phyloP scores from a whole-genome alignment of 2,113 vertebrate genomes.

The Bostrychus sinensis region DNA sequence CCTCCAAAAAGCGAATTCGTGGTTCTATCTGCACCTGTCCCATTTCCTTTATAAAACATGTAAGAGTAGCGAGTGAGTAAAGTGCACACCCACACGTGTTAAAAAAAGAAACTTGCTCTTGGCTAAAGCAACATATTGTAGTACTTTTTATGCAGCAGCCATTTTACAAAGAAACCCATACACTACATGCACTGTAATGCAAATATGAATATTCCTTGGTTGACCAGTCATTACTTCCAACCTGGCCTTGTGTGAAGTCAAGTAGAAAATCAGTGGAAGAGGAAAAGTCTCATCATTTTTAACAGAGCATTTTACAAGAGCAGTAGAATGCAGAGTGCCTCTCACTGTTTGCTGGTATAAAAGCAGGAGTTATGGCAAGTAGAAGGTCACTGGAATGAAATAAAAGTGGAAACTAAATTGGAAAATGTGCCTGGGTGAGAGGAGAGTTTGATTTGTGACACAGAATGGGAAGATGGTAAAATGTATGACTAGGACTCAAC shows the following conservation, averaged over 20 bases:
- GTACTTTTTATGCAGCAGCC: slow-evolving; percentile 7
- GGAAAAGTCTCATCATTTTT: slow-evolving; percentile 12
- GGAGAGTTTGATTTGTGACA: slow-evolving; percentile 45
- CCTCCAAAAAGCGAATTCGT: too few species aligned
- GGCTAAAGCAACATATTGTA: slow-evolving; percentile 13
- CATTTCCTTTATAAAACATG: slow-evolving; percentile 18
- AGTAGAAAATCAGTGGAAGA: slow-evolving; percentile 13
- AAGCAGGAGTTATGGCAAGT: slow-evolving; percentile 34
- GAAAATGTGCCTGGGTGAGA: slow-evolving; percentile 36
- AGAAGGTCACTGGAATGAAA: slow-evolving; percentile 41
- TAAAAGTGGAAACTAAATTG: slow-evolving; percentile 27
- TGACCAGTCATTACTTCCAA: neutral
- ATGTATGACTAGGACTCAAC: too few species aligned
- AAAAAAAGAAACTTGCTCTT: slow-evolving; percentile 46
- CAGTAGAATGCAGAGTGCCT: neutral
- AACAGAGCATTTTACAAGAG: slow-evolving; percentile 28
- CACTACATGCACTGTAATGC: too few species aligned
- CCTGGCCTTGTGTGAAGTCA: slow-evolving; percentile 4
- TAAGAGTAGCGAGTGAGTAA: slow-evolving; percentile 11
- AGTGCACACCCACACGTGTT: slow-evolving; percentile 50
- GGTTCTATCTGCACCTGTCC: neutral
- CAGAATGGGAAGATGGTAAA: slow-evolving; percentile 2
- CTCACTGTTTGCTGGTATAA: slow-evolving; percentile 13
- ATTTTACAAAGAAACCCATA: too few species aligned
- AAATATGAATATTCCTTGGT: slow-evolving; percentile 15